phyloP scores from a whole-genome alignment of 2,113 vertebrate genomes.

The Neodon shergylaensis region DNA sequence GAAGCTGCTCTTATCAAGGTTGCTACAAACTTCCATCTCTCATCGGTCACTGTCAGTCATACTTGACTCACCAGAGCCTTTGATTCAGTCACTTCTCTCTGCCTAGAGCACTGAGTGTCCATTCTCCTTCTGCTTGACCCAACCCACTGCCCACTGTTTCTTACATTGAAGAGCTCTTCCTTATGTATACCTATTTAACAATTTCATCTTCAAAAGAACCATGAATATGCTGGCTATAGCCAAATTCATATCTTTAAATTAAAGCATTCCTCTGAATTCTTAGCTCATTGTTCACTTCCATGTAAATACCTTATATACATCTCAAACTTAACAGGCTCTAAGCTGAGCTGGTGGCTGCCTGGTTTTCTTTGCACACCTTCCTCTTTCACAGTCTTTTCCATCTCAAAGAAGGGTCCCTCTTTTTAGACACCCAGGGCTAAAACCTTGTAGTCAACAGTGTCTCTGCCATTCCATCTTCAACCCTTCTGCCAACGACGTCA shows the following conservation, averaged over 20 bases:
- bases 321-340: background rate
- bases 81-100: background rate
- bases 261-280: background rate
- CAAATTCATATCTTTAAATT: background rate
- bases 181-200: background rate
- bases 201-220: background rate
- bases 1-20: background rate
- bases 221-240: background rate
- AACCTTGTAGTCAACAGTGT: background rate
- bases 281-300: background rate
- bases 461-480: background rate
- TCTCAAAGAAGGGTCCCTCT: background rate
- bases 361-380: background rate
- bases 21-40: background rate
- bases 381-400: background rate
- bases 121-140: background rate
- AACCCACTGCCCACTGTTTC: rapidly evolving
- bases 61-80: background rate
- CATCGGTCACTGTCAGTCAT: background rate
- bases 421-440: background rate
- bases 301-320: background rate
- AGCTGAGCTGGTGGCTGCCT: background rate
- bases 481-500: background rate
- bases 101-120: background rate
- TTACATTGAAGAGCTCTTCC: background rate